Evolutionary conservation across 2,888 invertebrate species (phyloP).

Genomic region (Temnothorax rugatulus): DNA sequence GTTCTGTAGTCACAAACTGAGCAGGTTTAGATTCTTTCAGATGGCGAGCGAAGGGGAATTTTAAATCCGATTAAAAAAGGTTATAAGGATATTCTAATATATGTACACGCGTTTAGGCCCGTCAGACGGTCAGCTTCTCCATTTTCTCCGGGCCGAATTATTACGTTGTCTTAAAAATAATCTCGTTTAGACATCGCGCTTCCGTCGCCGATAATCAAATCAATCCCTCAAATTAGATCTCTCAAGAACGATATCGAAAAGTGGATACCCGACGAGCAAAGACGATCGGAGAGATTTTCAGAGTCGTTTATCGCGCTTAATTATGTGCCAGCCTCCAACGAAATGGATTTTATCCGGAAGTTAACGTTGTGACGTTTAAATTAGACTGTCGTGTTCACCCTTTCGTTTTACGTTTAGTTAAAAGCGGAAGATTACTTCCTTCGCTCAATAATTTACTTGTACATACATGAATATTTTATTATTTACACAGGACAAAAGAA

Average conservation of each 20-base stretch:
- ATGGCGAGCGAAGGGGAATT: background rate
- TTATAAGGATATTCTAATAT: conserved; percentile 19
- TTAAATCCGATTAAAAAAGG: background rate
- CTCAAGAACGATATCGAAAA: conserved; percentile 52
- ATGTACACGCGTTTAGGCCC: background rate
- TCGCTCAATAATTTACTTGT: conserved; percentile 6
- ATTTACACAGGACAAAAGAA: background rate
- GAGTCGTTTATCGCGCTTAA: conserved; percentile 10
- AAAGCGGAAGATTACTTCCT: background rate
- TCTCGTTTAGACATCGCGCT: conserved; percentile 50
- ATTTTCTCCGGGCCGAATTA: conserved; percentile 47
- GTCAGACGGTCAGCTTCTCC: conserved; percentile 27
- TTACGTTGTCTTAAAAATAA: conserved; percentile 51
- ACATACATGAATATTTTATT: background rate
- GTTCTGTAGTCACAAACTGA: no score
- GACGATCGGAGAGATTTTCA: conserved; percentile 11
- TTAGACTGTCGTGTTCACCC: background rate
- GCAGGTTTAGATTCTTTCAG: background rate
- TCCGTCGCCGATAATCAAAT: conserved; percentile 65
- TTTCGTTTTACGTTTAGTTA: background rate
- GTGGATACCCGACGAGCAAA: background rate
- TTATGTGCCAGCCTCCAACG: background rate
- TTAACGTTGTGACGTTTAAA: conserved; percentile 28
- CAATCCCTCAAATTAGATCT: conserved; percentile 62
- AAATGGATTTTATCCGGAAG: background rate